A percentile compares a stretch with the other conserved stretches of the same genome.
phyloP scores from a whole-genome alignment of 2,113 vertebrate species.

The Malaclemys terrapin region DNA sequence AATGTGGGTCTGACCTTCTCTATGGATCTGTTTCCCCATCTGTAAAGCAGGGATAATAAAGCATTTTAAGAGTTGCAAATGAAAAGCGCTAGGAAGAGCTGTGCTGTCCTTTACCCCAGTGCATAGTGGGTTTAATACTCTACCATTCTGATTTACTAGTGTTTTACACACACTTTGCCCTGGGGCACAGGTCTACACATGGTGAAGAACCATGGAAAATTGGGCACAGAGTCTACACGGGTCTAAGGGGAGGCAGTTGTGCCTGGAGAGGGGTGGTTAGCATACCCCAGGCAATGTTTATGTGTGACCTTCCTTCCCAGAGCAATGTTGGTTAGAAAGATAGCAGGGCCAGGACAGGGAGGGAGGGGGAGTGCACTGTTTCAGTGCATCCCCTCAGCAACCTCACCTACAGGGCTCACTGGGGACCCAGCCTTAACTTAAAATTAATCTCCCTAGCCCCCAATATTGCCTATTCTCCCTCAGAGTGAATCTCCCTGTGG shows the following conservation, averaged over 20 bases:
- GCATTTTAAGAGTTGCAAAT: neutral
- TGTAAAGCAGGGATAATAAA: neutral
- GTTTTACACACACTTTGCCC: neutral
- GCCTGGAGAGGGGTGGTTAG: neutral
- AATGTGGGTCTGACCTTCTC: neutral
- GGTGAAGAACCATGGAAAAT: fast-evolving
- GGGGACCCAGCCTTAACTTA: neutral
- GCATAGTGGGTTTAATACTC: too few species aligned
- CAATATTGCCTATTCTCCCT: neutral
- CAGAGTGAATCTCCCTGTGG: neutral
- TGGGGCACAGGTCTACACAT: neutral
- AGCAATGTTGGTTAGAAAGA: neutral
- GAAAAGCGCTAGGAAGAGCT: neutral
- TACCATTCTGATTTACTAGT: too few species aligned
- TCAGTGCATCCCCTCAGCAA: neutral
- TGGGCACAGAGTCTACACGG: fast-evolving
- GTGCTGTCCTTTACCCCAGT: too few species aligned
- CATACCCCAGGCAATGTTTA: neutral
- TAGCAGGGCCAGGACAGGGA: neutral
- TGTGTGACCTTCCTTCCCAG: too few species aligned
- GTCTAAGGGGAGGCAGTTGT: neutral
- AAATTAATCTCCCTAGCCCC: neutral
- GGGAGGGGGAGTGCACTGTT: neutral
- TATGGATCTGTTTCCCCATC: neutral
- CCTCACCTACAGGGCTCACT: neutral